phyloP scores from a whole-genome alignment of 2,113 vertebrate species.

The Pitta sordida region DNA sequence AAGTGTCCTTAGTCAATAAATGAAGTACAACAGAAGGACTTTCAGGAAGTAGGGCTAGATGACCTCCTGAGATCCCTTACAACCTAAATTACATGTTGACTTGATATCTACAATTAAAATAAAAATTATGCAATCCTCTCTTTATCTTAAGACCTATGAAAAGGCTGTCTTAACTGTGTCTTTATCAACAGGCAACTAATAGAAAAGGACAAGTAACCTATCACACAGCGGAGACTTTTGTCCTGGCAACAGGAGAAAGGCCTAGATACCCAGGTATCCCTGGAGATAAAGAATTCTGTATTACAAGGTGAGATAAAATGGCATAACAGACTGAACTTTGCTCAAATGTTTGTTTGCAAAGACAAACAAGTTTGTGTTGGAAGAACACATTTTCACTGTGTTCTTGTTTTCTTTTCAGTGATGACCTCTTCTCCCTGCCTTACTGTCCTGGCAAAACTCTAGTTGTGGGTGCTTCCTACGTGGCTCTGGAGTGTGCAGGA shows the following conservation, averaged over 20 bases:
- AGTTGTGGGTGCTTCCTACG: slow-evolving; percentile 91
- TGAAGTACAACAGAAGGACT: neutral
- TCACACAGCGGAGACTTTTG: slow-evolving; percentile 84
- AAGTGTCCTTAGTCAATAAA: neutral
- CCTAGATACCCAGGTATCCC: slow-evolving; percentile 88
- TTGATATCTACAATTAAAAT: too few relatives aligned
- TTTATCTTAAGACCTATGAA: neutral
- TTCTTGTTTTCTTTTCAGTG: slow-evolving; percentile 71
- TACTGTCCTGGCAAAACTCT: slow-evolving; percentile 94
- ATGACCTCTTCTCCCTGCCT: slow-evolving; percentile 92
- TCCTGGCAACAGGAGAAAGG: slow-evolving; percentile 91
- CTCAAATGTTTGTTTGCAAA: neutral
- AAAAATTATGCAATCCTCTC: neutral
- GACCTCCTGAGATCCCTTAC: neutral
- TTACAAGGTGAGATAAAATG: slow-evolving; percentile 85
- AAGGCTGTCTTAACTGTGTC: neutral
- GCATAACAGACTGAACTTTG: neutral
- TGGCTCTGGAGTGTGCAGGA: slow-evolving; percentile 94
- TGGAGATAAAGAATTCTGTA: slow-evolving; percentile 91
- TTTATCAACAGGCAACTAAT: slow-evolving; percentile 80
- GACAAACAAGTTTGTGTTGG: neutral
- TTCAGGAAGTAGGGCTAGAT: neutral
- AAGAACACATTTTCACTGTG: too few relatives aligned
- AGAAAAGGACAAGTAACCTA: slow-evolving; percentile 88
- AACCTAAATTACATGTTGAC: neutral